Evolutionary conservation across 2,113 vertebrate genomes (phyloP).

Genomic region (Acanthochromis polyacanthus): DNA sequence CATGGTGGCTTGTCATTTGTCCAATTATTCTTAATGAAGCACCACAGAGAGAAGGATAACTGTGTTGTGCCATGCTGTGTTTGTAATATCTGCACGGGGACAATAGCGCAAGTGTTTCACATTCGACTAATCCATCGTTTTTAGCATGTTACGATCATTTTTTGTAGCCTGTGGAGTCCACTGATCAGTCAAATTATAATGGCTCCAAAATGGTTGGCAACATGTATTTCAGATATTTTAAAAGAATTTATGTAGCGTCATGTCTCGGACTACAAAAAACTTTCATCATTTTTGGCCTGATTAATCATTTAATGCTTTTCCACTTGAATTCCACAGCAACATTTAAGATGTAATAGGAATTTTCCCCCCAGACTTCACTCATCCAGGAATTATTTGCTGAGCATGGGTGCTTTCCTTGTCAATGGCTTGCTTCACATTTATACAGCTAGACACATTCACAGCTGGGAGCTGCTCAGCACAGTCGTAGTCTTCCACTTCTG

Average conservation of each 20-base stretch:
- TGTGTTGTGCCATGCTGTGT: conserved; percentile 54
- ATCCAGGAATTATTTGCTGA: conserved; percentile 38
- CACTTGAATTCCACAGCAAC: not conserved
- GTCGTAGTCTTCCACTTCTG: conserved; percentile 47
- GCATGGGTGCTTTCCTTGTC: conserved; percentile 47
- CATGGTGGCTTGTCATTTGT: conserved; percentile 77
- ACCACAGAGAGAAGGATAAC: conserved; percentile 61
- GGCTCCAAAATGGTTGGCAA: not conserved
- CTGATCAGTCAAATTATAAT: conserved; percentile 40
- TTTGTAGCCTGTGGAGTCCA: conserved; percentile 16
- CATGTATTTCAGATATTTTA: not conserved
- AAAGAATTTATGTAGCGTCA: not conserved
- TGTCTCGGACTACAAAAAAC: not conserved
- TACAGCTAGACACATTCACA: conserved; percentile 65
- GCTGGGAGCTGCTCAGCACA: conserved; percentile 67
- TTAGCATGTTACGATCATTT: conserved; percentile 38
- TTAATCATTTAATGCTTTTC: not conserved
- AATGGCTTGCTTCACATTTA: conserved; percentile 58
- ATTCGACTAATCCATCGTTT: conserved; percentile 48
- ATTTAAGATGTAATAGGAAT: not conserved
- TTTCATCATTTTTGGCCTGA: not conserved
- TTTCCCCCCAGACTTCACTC: not conserved
- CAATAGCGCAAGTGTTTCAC: conserved; percentile 52
- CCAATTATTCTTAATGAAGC: conserved; percentile 81
- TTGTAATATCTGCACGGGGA: conserved; percentile 60